Evolutionary conservation across 2,113 vertebrate genomes (phyloP), one percentile per base, ranked within the genome.

Genomic region (Menidia beryllina): DNA sequence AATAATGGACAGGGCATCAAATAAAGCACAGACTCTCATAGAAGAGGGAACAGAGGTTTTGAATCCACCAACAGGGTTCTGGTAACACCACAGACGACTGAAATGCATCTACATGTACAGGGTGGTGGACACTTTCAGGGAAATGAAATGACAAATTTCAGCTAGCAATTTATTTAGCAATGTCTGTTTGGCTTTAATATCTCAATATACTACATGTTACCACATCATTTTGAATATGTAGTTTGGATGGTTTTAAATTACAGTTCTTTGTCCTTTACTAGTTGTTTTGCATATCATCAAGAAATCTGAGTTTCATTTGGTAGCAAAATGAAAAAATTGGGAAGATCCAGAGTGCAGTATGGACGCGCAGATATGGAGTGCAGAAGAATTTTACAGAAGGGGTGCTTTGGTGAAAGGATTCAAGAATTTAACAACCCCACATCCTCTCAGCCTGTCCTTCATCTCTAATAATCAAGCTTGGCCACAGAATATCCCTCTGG

Each of bases 391-490:
- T 86, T 85, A 89, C 82, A 72, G 73, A 77, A 59, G 36, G 71
- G 69, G 78, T 61, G 81, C 84, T 91, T 87, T 90, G 75, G 83
- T 89, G 86, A 86, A 85, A 85, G 75, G 90, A 90, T 89, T 90
- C 83, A 90, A 91, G 83, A 91, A 88, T 91, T 92, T 90, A 90
- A 89, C 88, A 92, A 91, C 89, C 82, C 85, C 88, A 89, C 81
- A 88, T 91, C 79, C 86, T 89, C 89, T 92, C 86, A 84, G 89
- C 63, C 81, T 84, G 86, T 82, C 89, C 89, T 92, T 93, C 89
- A 92, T 93, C 87, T 93, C 81, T 88, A 90, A 93, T 91, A 93
- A 91, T 92, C 91, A 91, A 91, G 87, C 90, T 89, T 90, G 93
- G 92, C 91, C 90, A 83, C 86, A 91, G 83, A 91, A 87, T 91